These are phyloP conservation scores for Rhizomys pruinosus DNA, from an alignment of 2,113 vertebrate species.

Conservation along the genomic window DNA sequence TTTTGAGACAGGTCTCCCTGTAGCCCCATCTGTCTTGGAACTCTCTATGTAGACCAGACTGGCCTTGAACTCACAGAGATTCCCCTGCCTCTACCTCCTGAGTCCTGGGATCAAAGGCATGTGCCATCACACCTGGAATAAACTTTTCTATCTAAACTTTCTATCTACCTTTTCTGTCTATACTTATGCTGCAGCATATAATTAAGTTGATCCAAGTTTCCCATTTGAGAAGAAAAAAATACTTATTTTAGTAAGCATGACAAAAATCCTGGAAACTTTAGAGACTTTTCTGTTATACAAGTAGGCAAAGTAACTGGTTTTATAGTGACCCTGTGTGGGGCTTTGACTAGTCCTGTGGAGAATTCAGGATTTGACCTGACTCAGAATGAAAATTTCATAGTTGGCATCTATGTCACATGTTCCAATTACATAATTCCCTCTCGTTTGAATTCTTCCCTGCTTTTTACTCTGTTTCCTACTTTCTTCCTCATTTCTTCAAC, in stretches of 20 bases:
- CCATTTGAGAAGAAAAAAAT: background rate
- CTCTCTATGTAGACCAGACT: too few species aligned
- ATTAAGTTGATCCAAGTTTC: conserved; percentile 22
- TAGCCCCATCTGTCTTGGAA: too few species aligned
- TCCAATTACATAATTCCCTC: background rate
- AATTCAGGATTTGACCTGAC: background rate
- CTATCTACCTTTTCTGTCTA: background rate
- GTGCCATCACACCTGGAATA: too few species aligned
- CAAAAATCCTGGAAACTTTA: background rate
- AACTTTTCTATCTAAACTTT: too few species aligned
- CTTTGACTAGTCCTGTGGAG: conserved; percentile 16
- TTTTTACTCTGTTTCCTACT: background rate
- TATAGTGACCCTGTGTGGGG: background rate
- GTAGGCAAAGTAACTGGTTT: conserved; percentile 36
- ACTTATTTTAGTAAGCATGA: conserved; percentile 1
- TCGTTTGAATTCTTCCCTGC: background rate
- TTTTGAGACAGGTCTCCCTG: too few species aligned
- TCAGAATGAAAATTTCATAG: conserved; percentile 42
- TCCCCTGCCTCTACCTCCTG: background rate
- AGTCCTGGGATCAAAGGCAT: too few species aligned
- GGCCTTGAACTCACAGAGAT: too few species aligned
- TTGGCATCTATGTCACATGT: background rate
- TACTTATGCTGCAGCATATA: background rate
- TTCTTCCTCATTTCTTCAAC: background rate
- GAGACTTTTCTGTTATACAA: background rate